Base-by-base conservation (phyloP, 2,888 invertebrate genomes). In the Aelia acuminata region DNA sequence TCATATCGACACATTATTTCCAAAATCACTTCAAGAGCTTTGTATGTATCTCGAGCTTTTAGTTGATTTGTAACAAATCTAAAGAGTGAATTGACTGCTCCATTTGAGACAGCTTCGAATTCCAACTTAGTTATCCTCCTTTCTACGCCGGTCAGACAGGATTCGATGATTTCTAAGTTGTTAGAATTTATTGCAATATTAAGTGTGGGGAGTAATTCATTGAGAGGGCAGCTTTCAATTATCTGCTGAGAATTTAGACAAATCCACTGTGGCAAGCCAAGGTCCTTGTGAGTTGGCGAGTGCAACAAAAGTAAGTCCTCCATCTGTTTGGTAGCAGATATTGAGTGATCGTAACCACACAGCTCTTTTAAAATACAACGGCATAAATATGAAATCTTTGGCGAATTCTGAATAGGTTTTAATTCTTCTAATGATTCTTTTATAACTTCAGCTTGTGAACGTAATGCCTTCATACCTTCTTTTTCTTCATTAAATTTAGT, bases 401-500 rank as follows among this genome's bases (percentile, higher is more conserved):
- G 75, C 22, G 88, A 89, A 75, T 89, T 87, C n/a, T 75, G 87
- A 75, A 87, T 87, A 35, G 89, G 85, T 39, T 87, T 85, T 13
- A 89, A 89, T 86, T 89, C 89, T 10, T 80, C 88, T 31, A 89
- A 35, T 11, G 89, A 89, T 22, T 84, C 70, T 70, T 89, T 85
- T 18, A 89, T 87, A 84, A 89, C 88, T 35, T 57, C 84, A n/a
- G 57, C 86, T 57, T 88, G 85, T n/a, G 26, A 49, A 48, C 50
- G 20, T 31, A 90, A 85, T 22, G 84, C 15, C 47, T 87, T 84
- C 50, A 89, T 89, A 48, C 90, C 90, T 22, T 87, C 84, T 85
- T 90, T 90, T 49, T 90, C 89, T 22, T 89, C 88, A 48, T 90
- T 80, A 70, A 89, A 90, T n/a, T 90, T 84, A 18, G 70, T 57